Evolutionary conservation across 2,888 invertebrate genomes (phyloP), one percentile per base, ranked within the genome.

Genomic region (Chouioia cunea): DNA sequence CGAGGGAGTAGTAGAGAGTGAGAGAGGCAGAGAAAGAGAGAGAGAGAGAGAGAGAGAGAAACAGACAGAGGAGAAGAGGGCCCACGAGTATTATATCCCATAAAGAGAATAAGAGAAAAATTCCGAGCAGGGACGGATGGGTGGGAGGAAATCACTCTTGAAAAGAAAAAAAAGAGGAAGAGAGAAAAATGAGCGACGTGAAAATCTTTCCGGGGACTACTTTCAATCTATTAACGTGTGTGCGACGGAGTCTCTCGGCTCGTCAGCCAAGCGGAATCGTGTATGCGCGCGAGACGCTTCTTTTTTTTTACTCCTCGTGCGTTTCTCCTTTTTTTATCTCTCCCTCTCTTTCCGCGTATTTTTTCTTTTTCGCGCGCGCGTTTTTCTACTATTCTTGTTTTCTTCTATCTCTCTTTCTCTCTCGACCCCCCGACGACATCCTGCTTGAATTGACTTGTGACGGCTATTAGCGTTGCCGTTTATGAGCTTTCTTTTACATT

Each of bases 171-270:
- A 57, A 52, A 47, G 53, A 58, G 57, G 1, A 48, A 27, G 16
- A 16, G 43, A 23, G 18, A 47, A 48, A 10, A 16, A 15, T 3
- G 56, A 6, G 52, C 15, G 52, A 43, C 36, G 64, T 23, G 52
- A 69, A 72, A 65, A 72, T 72, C 68, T 72, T 72, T 68, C 62
- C 57, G 65, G 60, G 54, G 52, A 60, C 59, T 66, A 68, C 56
- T 72, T 69, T 72, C 72, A 72, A 72, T 72, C 62, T 72, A 65
- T 68, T 72, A 72, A 68, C 64, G 68, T 18, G 53, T 60, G 54
- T 48, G 36, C 46, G 46, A 47, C 59, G 59, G 44, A 6, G 12
- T 12, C 27, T 27, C 27, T 60, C 59, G 36, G 56, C 36, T 15
- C 56, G 16, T 36, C 57, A 58, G 65, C 65, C 65, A 65, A 65